Evolutionary conservation across 1,140 invertebrate species (phyloP).

Genomic region (Bombus vancouverensis): DNA sequence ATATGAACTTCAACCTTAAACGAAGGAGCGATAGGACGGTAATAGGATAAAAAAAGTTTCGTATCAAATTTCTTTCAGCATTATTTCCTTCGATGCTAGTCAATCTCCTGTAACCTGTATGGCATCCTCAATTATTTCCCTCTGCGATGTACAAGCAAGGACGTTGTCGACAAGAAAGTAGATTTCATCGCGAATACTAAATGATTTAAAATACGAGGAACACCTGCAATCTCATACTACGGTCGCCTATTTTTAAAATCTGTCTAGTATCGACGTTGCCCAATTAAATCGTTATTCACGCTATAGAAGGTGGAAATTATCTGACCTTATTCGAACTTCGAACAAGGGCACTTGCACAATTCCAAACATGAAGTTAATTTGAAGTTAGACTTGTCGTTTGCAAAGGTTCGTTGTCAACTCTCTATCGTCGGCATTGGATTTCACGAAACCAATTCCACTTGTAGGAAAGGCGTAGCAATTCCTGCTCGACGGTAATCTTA

Average conservation of each 20-base stretch:
- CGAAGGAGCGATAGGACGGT: not conserved
- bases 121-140: not conserved
- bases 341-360: not conserved
- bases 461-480: not conserved
- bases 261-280: not conserved
- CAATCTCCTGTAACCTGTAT: not conserved
- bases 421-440: constrained; percentile 14
- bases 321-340: not conserved
- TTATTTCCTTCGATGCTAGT: not conserved
- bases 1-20: constrained; percentile 18
- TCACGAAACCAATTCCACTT: not conserved
- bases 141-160: too few species aligned
- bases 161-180: not conserved
- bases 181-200: not conserved
- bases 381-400: constrained; percentile 8
- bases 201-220: too few species aligned
- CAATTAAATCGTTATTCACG: not conserved
- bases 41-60: not conserved
- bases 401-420: constrained; percentile 8
- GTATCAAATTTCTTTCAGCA: constrained; percentile 7
- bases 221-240: not conserved
- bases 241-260: not conserved
- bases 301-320: not conserved
- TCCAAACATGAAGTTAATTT: constrained; percentile 10
- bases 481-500: not conserved